phyloP scores from a whole-genome alignment of 2,797 vertebrate species.

The Catostomus latipinnis region DNA sequence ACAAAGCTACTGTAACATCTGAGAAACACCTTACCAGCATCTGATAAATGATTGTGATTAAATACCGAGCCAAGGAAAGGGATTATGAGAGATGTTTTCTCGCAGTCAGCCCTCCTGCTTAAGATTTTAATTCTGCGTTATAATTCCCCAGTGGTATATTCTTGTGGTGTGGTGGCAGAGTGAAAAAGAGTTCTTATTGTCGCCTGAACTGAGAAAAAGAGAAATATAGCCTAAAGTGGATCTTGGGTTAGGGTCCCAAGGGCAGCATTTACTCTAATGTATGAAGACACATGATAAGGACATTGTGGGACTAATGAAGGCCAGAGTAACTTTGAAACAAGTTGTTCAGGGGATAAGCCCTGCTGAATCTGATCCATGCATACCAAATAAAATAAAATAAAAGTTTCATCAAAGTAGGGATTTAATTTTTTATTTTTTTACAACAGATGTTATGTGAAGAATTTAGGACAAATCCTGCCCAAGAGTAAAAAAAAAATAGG shows the following conservation, averaged over 20 bases:
- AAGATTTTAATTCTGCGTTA: constrained; percentile 63
- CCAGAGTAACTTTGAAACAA: constrained; percentile 17
- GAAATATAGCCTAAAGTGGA: constrained; percentile 53
- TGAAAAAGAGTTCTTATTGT: constrained; percentile 37
- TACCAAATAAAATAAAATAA: not conserved
- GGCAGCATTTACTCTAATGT: constrained; percentile 32
- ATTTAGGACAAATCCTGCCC: constrained; percentile 44
- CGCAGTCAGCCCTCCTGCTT: constrained; percentile 13
- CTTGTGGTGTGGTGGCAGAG: constrained; percentile 27
- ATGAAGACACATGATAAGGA: constrained; percentile 36
- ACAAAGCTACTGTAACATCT: constrained; percentile 19
- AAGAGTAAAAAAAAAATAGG: constrained; percentile 36
- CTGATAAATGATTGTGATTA: constrained; percentile 66
- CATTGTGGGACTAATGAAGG: constrained; percentile 41
- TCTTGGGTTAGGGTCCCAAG: constrained; percentile 41
- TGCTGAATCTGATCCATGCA: constrained; percentile 8
- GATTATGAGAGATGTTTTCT: constrained; percentile 64
- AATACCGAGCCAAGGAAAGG: constrained; percentile 58
- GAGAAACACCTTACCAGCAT: constrained; percentile 46
- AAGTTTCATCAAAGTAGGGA: constrained; percentile 31
- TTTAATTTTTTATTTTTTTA: not conserved
- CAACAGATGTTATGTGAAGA: constrained; percentile 18
- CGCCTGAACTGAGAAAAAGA: constrained; percentile 37
- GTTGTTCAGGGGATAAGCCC: constrained; percentile 18
- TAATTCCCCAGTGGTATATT: constrained; percentile 60